These are phyloP conservation scores for Mnemiopsis leidyi DNA, from an alignment of 37 sponge, comb jelly and placozoan species.

Conservation along the genomic window DNA sequence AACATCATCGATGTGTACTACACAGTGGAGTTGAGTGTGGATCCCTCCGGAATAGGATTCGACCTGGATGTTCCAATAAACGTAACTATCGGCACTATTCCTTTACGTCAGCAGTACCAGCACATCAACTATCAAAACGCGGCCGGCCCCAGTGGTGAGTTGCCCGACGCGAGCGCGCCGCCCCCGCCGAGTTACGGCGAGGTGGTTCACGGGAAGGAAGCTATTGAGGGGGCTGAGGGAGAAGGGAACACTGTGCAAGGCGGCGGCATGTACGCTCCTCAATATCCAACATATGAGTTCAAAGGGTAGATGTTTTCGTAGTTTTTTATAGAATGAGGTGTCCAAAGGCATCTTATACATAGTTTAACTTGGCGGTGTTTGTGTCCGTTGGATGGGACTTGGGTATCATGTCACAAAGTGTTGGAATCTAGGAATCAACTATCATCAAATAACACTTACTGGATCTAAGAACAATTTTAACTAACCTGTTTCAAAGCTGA, in stretches of 20 bases:
- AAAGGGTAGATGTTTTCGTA: too few species aligned
- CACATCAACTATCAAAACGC: constrained; percentile 4
- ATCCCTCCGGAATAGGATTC: constrained; percentile 17
- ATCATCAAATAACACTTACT: too few species aligned
- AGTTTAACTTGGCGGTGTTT: too few species aligned
- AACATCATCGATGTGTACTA: neutral
- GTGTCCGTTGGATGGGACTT: too few species aligned
- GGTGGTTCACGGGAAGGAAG: neutral
- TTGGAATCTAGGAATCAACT: too few species aligned
- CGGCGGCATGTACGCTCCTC: neutral
- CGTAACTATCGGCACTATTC: neutral
- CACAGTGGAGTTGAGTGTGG: neutral
- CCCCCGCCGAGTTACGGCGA: neutral
- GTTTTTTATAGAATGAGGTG: too few species aligned
- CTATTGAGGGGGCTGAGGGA: neutral
- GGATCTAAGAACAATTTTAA: too few species aligned
- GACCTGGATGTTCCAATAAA: constrained; percentile 1
- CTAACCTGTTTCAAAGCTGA: too few species aligned
- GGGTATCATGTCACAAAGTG: too few species aligned
- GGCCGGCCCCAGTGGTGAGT: neutral
- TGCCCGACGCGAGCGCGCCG: neutral
- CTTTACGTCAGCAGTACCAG: constrained; percentile 3
- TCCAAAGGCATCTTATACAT: too few species aligned
- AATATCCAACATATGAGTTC: neutral
- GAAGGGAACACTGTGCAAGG: neutral